Evolutionary conservation across 2,888 invertebrate genomes (phyloP).

Genomic region (Ichneumoninae sp.): DNA sequence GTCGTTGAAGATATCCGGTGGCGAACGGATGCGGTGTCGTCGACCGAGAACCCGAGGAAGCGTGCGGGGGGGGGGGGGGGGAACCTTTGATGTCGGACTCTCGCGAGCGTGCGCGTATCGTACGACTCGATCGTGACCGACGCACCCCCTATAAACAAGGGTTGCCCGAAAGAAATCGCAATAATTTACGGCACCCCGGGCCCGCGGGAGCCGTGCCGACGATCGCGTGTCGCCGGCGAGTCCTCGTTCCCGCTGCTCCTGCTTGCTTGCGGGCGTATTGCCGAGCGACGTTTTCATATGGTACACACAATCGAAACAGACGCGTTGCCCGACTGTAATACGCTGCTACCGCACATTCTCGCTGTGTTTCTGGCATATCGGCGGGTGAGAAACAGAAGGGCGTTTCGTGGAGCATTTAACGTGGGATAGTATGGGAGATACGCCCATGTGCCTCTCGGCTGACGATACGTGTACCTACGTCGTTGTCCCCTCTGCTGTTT

Average conservation of each 20-base stretch:
- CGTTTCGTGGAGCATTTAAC: neutral
- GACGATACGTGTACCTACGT: neutral
- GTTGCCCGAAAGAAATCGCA: conserved; percentile 82
- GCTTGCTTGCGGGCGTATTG: conserved; percentile 22
- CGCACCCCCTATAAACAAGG: conserved; percentile 82
- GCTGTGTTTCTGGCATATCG: neutral
- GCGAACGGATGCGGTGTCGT: conserved; percentile 55
- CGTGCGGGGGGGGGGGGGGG: conserved; percentile 37
- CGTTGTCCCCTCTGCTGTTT: neutral
- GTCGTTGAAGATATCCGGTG: conserved; percentile 66
- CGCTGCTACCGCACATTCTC: neutral
- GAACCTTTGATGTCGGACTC: conserved; percentile 80
- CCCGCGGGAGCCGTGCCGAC: conserved; percentile 76
- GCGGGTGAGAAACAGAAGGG: neutral
- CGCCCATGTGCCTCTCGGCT: neutral
- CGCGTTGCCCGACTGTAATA: conserved; percentile 26
- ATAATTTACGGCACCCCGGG: conserved; percentile 80
- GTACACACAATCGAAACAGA: conserved; percentile 27
- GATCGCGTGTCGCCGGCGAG: conserved; percentile 80
- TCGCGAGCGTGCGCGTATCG: conserved; percentile 75
- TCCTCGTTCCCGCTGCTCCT: conserved; percentile 65
- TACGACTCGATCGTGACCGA: conserved; percentile 77
- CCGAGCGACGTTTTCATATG: conserved; percentile 34
- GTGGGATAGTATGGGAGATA: neutral
- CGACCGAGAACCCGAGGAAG: conserved; percentile 50